These are phyloP conservation scores for Glaucomys volans DNA, from an alignment of 2,113 vertebrate genomes.

Conservation along the genomic window DNA sequence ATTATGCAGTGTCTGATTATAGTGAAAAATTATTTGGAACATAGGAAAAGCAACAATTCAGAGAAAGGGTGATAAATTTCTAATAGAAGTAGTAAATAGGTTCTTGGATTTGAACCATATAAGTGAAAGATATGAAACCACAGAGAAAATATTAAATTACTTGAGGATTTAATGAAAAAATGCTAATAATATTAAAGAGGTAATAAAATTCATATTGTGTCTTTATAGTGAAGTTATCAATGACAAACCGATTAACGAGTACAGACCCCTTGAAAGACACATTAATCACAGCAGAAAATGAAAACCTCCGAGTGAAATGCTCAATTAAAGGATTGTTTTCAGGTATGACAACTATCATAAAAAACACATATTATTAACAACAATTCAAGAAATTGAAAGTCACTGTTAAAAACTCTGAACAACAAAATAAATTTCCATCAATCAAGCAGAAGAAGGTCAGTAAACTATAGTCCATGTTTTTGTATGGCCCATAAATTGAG, in stretches of 20 bases:
- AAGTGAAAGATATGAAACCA: background rate
- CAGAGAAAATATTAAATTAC: conserved; percentile 3
- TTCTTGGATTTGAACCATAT: background rate
- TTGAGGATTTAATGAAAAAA: background rate
- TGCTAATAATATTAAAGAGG: background rate
- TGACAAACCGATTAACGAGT: background rate
- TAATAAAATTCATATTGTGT: background rate
- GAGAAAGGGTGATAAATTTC: background rate
- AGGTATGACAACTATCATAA: background rate
- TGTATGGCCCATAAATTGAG: background rate
- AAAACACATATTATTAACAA: background rate
- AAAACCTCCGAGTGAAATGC: background rate
- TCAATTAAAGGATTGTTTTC: background rate
- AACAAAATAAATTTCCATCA: background rate
- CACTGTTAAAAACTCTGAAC: background rate
- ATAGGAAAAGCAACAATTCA: background rate
- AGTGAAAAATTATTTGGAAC: background rate
- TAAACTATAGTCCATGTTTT: background rate
- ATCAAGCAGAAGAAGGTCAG: background rate
- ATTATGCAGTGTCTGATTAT: background rate
- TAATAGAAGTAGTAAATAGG: background rate
- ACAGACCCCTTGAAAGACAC: background rate
- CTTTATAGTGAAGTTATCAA: background rate
- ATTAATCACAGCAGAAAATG: conserved; percentile 12
- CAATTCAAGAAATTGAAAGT: conserved; percentile 3